Evolutionary conservation across 2,113 vertebrate species (phyloP).

Genomic region (Rissa tridactyla): DNA sequence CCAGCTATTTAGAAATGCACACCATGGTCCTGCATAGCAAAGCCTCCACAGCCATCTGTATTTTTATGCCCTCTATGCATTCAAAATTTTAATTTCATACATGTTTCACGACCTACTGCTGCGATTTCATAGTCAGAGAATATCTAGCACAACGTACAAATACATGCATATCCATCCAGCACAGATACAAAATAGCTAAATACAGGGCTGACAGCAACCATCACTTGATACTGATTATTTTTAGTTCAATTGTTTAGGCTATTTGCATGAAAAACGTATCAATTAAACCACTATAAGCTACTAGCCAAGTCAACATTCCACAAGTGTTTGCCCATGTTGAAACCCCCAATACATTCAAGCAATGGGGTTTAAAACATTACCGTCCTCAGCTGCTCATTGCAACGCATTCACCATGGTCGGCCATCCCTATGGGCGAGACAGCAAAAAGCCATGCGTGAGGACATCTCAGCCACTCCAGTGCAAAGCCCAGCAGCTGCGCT

Average conservation of each 20-base stretch:
- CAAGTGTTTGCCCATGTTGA: background rate
- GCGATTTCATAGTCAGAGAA: conserved; percentile 6
- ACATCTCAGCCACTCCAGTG: background rate
- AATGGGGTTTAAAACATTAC: background rate
- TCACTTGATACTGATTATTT: conserved; percentile 7
- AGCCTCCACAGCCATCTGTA: background rate
- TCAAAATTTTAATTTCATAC: conserved; percentile 60
- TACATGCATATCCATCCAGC: background rate
- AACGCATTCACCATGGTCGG: accelerated
- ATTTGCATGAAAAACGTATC: background rate
- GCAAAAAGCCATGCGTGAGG: background rate
- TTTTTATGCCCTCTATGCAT: conserved; percentile 40
- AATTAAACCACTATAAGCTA: background rate
- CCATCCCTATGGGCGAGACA: accelerated
- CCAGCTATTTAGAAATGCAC: conserved; percentile 36
- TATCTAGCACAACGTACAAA: background rate
- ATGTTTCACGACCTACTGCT: conserved; percentile 35
- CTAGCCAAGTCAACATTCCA: background rate
- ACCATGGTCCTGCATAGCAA: conserved; percentile 16
- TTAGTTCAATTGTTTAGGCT: background rate
- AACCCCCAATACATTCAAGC: background rate
- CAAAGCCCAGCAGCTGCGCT: background rate
- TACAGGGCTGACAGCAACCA: background rate
- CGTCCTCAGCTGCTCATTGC: background rate
- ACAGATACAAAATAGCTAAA: background rate